A percentile compares a stretch with the other conserved stretches of the same genome.
Evolutionary conservation across 2,113 vertebrate genomes (phyloP).

Genomic region (Emydura subglobosa): DNA sequence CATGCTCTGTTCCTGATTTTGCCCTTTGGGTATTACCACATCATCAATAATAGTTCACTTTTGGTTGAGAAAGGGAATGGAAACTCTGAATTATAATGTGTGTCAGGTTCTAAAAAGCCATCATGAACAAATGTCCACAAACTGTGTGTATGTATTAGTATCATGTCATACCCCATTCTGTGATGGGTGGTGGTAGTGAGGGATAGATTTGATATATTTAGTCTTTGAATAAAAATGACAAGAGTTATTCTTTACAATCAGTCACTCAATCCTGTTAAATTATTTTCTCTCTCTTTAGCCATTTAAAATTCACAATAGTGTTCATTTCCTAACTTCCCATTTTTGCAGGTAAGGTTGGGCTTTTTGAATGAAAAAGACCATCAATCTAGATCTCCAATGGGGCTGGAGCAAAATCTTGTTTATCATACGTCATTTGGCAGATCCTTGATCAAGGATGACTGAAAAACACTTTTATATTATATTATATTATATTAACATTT

Average conservation of each 20-base stretch:
- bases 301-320: background rate
- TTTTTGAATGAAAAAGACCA: constrained; percentile 47
- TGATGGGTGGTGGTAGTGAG: background rate
- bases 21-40: background rate
- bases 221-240: background rate
- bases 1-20: background rate
- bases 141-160: background rate
- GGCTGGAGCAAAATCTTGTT: constrained; percentile 19
- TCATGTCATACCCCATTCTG: background rate
- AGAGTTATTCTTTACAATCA: background rate
- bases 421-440: background rate
- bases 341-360: background rate
- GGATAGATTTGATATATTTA: background rate
- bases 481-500: background rate
- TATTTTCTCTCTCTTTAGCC: background rate
- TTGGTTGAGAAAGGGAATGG: background rate
- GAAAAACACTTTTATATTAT: background rate
- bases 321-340: background rate
- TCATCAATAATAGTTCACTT: background rate
- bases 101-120: background rate
- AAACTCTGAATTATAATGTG: background rate
- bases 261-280: background rate
- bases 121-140: background rate
- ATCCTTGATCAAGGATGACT: constrained; percentile 6
- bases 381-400: constrained; percentile 12